Base-by-base conservation (phyloP, 2,888 invertebrate species). In the Mythimna ferrago region DNA sequence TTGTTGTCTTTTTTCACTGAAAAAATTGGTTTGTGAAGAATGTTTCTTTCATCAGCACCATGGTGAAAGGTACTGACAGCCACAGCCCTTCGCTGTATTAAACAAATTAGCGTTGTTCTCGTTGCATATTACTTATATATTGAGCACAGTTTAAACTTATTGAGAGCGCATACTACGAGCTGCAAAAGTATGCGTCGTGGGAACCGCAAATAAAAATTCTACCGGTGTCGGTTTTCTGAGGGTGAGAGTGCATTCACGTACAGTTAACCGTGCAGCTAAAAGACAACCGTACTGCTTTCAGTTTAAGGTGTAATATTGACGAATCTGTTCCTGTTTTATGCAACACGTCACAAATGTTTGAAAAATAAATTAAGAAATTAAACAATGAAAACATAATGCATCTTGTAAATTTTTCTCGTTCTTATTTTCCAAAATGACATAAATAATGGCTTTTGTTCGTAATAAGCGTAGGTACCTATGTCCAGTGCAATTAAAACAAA, bases 401-500 rank as follows among this genome's bases (percentile, higher is more conserved):
- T 76, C 72, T 71, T 44, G 60, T 53, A 38, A 62, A 68, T 79
- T 84, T 85, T 85, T 78, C 78, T 86, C 73, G 69, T 83, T 79
- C 76, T 74, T 66, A 68, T 71, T 77, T 41, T 65, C 76, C 56
- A 68, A 65, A 67, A 71, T 64, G 62, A 75, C 51, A 78, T 73
- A 73, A 67, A 78, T 72, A 77, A 72, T 77, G 53, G 53, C 77
- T 79, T 84, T 83, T 81, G 81, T 83, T 71, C 71, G 64, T 75
- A 58, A 67, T 76, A 69, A 44, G 26, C 57, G 72, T 70, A 38
- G n/a, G 14, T 60, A 19, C n/a, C 2, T 14, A 64, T 63, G 68
- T 73, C 54, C 58, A 63, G 63, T 70, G 57, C 54, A 71, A 76
- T 85, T 81, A 58, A 76, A 73, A 87, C 81, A 81, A 83, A 80